A percentile compares a stretch with the other conserved stretches of the same genome.
Evolutionary conservation across 2,113 vertebrate genomes (phyloP).

Genomic region (Perca schrenkii): DNA sequence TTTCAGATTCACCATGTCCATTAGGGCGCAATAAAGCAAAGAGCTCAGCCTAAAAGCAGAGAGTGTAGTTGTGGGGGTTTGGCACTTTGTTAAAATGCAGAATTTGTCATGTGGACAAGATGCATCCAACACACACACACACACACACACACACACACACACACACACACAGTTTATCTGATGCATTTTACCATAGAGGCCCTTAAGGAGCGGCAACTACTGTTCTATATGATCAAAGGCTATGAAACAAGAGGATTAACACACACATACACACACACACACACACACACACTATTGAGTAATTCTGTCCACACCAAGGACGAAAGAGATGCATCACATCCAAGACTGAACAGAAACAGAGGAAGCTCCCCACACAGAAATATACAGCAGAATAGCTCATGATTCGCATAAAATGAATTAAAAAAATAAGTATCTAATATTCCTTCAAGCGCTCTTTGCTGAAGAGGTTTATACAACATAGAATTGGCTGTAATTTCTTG

Average conservation of each 20-base stretch:
- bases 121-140: slow-evolving; percentile 6
- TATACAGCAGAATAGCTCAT: not conserved
- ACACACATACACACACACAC: slow-evolving; percentile 14
- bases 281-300: slow-evolving; percentile 11
- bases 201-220: slow-evolving; percentile 27
- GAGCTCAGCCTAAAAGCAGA: slow-evolving; percentile 7
- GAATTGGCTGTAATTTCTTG: not conserved
- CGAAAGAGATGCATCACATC: slow-evolving; percentile 43
- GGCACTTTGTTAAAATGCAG: slow-evolving; percentile 31
- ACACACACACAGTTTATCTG: slow-evolving; percentile 23
- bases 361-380: not conserved
- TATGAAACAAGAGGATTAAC: slow-evolving; percentile 52
- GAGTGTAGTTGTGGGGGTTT: not conserved
- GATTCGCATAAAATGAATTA: slow-evolving; percentile 4
- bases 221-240: slow-evolving; percentile 48
- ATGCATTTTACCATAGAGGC: slow-evolving; percentile 31
- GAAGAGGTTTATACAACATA: not conserved
- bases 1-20: slow-evolving; percentile 17
- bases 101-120: slow-evolving; percentile 44
- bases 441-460: not conserved
- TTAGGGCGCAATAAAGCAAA: slow-evolving; percentile 2
- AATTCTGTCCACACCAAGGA: slow-evolving; percentile 45
- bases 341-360: slow-evolving; percentile 10
- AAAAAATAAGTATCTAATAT: slow-evolving; percentile 2
- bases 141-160: not conserved